These are phyloP conservation scores for Xiphophorus couchianus DNA, from an alignment of 2,113 vertebrate genomes.

Conservation along the genomic window DNA sequence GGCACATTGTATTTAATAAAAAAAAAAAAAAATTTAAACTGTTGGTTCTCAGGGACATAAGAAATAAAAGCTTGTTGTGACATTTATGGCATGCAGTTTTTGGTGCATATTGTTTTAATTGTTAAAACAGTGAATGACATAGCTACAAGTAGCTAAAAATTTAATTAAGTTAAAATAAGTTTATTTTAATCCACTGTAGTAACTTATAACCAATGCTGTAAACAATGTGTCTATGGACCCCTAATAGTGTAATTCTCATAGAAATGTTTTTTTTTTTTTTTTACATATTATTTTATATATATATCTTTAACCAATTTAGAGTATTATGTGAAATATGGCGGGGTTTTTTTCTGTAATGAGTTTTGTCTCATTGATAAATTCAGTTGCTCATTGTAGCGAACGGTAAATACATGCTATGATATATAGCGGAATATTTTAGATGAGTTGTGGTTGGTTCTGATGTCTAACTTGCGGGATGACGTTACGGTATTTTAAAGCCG, in stretches of 20 bases:
- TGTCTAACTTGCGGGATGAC: slow-evolving; percentile 34
- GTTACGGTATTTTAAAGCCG: slow-evolving; percentile 29
- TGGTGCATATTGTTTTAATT: neutral
- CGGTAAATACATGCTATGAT: no score
- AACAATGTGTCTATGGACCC: no score
- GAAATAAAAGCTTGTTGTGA: neutral
- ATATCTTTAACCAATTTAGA: no score
- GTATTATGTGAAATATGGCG: neutral
- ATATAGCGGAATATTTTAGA: neutral
- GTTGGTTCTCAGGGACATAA: neutral
- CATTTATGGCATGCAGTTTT: neutral
- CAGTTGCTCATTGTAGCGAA: no score
- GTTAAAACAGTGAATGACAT: neutral
- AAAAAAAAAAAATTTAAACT: neutral
- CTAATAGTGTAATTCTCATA: no score
- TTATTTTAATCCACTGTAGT: no score
- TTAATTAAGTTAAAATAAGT: no score
- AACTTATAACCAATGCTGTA: no score
- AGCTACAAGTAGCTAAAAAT: neutral
- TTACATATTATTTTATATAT: no score
- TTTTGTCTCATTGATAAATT: no score
- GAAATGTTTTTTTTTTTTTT: no score
- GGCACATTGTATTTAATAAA: no score
- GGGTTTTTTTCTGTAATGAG: neutral
- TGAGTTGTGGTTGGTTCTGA: neutral